These are phyloP conservation scores for Arrhopalites spinosus DNA, from an alignment of 2,888 invertebrate genomes.

Conservation along the genomic window DNA sequence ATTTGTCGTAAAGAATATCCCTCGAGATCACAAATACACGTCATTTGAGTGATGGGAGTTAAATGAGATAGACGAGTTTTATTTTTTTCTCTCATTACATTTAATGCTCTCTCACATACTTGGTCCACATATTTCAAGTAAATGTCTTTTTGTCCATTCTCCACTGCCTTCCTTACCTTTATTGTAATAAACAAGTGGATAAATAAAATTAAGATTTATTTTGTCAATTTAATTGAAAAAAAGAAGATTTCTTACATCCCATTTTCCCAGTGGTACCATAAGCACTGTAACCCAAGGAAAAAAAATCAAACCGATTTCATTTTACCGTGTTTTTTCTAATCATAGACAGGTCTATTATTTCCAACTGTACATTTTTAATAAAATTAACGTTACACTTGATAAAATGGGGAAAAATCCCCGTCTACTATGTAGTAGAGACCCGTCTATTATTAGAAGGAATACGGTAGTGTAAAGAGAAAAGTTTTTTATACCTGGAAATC, in stretches of 20 bases:
- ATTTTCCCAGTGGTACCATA: too few relatives aligned
- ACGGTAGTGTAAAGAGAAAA: too few relatives aligned
- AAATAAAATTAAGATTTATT: neutral
- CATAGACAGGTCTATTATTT: too few relatives aligned
- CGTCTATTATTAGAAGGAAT: too few relatives aligned
- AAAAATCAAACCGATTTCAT: too few relatives aligned
- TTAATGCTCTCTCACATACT: neutral
- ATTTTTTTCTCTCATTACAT: constrained; percentile 8
- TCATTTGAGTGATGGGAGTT: constrained; percentile 25
- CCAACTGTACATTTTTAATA: too few relatives aligned
- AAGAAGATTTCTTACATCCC: too few relatives aligned
- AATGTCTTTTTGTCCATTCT: constrained; percentile 7
- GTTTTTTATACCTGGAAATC: neutral
- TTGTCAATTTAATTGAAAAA: neutral
- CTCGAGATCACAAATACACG: constrained; percentile 17
- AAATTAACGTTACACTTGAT: too few relatives aligned
- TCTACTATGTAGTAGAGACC: too few relatives aligned
- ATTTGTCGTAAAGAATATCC: constrained; percentile 28
- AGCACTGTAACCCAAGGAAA: too few relatives aligned
- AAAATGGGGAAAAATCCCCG: too few relatives aligned
- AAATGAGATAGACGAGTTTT: neutral
- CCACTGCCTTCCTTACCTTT: constrained; percentile 4
- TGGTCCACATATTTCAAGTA: constrained; percentile 20
- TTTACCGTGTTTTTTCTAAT: too few relatives aligned
- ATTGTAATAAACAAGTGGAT: neutral